Evolutionary conservation across 1,140 invertebrate genomes (phyloP).

Genomic region (Camponotus vicinus): DNA sequence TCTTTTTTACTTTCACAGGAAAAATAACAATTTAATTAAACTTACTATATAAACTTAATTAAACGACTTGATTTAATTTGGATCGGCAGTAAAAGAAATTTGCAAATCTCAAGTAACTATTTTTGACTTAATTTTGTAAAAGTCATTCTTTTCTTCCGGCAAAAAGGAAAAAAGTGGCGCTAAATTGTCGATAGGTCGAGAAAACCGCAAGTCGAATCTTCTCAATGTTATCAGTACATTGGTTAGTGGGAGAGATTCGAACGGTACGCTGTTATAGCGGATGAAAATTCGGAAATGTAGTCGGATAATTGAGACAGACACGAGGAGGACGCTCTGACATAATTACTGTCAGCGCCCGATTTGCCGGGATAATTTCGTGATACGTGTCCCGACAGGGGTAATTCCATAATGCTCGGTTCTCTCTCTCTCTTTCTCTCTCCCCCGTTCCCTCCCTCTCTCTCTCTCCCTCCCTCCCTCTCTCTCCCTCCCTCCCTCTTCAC

Average conservation of each 20-base stretch:
- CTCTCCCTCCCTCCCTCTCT: too few relatives aligned
- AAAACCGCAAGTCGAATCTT: neutral
- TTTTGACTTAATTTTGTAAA: constrained; percentile 15
- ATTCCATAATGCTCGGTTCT: constrained; percentile 70
- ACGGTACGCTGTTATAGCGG: constrained; percentile 64
- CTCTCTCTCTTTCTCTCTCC: too few relatives aligned
- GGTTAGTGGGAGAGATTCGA: constrained; percentile 53
- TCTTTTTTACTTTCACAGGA: neutral
- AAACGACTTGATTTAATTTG: constrained; percentile 1
- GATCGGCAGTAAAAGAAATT: neutral
- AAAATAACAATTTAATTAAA: neutral
- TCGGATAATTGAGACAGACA: constrained; percentile 76
- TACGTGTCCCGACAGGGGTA: constrained; percentile 69
- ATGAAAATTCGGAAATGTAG: constrained; percentile 76
- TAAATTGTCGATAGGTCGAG: neutral
- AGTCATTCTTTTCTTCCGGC: neutral
- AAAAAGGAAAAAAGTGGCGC: neutral
- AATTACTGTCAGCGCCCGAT: constrained; percentile 75
- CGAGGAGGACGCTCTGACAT: constrained; percentile 71
- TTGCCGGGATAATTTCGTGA: constrained; percentile 76
- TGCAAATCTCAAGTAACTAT: neutral
- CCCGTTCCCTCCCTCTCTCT: too few relatives aligned
- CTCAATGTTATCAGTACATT: neutral
- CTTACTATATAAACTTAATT: too few relatives aligned
- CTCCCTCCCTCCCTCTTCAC: neutral